Base-by-base conservation (phyloP, 92 coral and sea anemone species). In the Parazoanthus atlanticus region DNA sequence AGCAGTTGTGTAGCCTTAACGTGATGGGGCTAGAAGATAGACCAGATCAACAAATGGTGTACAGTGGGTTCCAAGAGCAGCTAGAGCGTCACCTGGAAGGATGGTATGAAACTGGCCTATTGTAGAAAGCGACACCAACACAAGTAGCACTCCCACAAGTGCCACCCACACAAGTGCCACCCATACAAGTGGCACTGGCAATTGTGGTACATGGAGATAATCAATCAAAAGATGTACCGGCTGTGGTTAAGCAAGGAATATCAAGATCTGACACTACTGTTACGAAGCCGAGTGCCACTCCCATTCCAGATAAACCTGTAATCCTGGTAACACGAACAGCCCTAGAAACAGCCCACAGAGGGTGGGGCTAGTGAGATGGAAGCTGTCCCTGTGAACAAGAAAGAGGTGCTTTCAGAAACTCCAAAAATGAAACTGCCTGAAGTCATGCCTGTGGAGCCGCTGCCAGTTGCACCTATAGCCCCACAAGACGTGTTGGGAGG, bases 21-120 rank as follows among this genome's bases (percentile, higher is more conserved):
- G 93, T 93, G 33, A 79, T 93, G 86, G 93, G 93, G 28, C 88
- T 93, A 16, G 81, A 84, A 90, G 93, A 93, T 46, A 33, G 91
- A 46, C 93, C 91, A 75, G 92, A 93, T 34, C 93, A 88, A 75
- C 56, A 78, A 67, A 6, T 40, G 23, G 90, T 90, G 76, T 85
- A 91, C 85, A 79, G 77, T 2, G 95, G 89, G 40, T 93, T 91
- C 82, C 86, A 86, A 19, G 94, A 89, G 61, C 91, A 93, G 34
- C 88, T 91, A 21, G 40, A 58, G 40, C 88, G 84, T 75, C 89
- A 82, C 71, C 88, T 78, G n/a, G 89, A 88, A 74, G 92, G 90
- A 11, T 88, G 93, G 93, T 93, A 91, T 33, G 92, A 91, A 66
- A 91, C 94, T 3, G 91, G 94, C 23, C 82, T 91, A 41, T 80